Evolutionary conservation across 2,888 invertebrate species (phyloP).

Genomic region (Lamproptera curius): DNA sequence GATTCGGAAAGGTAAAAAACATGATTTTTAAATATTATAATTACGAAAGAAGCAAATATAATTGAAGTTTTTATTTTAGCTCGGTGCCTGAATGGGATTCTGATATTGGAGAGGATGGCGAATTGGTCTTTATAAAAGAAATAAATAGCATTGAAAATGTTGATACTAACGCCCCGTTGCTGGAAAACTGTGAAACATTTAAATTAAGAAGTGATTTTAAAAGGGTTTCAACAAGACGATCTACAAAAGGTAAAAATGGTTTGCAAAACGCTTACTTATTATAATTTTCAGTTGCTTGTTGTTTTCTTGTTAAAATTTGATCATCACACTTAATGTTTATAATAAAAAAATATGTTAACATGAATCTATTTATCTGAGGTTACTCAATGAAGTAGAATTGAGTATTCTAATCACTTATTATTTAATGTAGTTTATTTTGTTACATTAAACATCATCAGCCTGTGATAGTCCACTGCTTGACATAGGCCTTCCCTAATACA

Average conservation of each 20-base stretch:
- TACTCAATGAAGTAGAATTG: no score
- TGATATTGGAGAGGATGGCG: conserved; percentile 81
- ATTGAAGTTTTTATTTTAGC: conserved; percentile 42
- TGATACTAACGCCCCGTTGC: conserved; percentile 44
- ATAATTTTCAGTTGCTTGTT: no score
- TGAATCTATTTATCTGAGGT: no score
- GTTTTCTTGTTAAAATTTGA: no score
- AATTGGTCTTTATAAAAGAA: conserved; percentile 82
- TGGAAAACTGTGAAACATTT: conserved; percentile 65
- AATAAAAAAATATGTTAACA: no score
- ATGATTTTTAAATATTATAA: neutral
- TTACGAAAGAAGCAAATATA: neutral
- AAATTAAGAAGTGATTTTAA: conserved; percentile 67
- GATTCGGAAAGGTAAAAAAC: conserved; percentile 76
- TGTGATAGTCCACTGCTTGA: no score
- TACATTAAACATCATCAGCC: no score
- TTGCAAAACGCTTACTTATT: no score
- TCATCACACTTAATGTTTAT: no score
- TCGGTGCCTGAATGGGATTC: conserved; percentile 85
- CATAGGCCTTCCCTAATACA: no score
- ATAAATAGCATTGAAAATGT: conserved; percentile 38
- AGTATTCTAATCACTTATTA: no score
- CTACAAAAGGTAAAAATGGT: conserved; percentile 57
- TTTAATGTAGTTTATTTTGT: no score
- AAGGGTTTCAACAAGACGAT: conserved; percentile 61